Percentiles rank a stretch among this genome's conserved stretches.
phyloP scores from a whole-genome alignment of 2,888 invertebrate genomes.

The Alloscopus bannaensis region DNA sequence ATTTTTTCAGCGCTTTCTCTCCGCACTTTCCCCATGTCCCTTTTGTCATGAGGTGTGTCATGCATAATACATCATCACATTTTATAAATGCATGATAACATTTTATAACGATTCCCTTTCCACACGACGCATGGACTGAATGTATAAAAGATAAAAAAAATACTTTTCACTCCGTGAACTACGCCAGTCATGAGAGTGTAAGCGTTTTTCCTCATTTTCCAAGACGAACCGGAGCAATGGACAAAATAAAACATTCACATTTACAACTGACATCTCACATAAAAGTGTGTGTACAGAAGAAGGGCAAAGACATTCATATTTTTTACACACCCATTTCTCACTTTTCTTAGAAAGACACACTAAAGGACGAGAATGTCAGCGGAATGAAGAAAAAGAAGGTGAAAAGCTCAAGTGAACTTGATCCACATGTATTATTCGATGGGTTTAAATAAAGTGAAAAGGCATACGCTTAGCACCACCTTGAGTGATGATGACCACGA shows the following conservation, averaged over 20 bases:
- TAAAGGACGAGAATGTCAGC: too few species aligned
- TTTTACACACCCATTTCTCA: too few species aligned
- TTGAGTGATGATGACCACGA: too few species aligned
- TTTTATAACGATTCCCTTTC: too few species aligned
- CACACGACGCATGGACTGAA: too few species aligned
- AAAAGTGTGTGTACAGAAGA: neutral
- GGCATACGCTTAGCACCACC: too few species aligned
- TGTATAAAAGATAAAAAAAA: slow-evolving; percentile 15
- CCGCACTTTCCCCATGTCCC: neutral
- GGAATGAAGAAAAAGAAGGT: too few species aligned
- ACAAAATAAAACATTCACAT: neutral
- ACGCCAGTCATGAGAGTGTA: slow-evolving; percentile 23
- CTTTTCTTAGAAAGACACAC: neutral
- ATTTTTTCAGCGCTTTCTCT: neutral
- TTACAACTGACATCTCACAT: neutral
- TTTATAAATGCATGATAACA: slow-evolving; percentile 22
- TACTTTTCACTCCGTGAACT: slow-evolving; percentile 14
- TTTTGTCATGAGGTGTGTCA: slow-evolving; percentile 2
- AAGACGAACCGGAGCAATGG: too few species aligned
- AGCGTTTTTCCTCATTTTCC: slow-evolving; percentile 6
- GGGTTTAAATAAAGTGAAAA: slow-evolving; percentile 28
- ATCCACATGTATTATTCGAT: slow-evolving; percentile 31
- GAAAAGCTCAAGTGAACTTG: slow-evolving; percentile 32
- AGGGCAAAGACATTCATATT: neutral
- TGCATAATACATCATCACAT: slow-evolving; percentile 30